Evolutionary conservation across 2,888 invertebrate genomes (phyloP).

Genomic region (Neelides folsomi): DNA sequence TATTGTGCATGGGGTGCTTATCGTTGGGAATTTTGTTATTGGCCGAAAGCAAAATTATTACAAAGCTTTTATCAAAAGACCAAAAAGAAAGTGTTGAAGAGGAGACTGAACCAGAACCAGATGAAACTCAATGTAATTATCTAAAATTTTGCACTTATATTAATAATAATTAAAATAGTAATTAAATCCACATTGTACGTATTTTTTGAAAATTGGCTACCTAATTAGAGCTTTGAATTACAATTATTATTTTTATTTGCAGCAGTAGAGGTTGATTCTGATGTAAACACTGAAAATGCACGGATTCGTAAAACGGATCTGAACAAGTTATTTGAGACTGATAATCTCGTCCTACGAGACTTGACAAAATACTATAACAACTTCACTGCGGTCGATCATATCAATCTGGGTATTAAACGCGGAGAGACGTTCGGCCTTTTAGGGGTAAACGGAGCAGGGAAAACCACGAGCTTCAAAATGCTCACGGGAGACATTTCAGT

Average conservation of each 20-base stretch:
- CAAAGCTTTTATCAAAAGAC: no score
- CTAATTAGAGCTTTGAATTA: no score
- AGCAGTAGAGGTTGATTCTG: slow-evolving; percentile 17
- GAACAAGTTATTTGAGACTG: slow-evolving; percentile 8
- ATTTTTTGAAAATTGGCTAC: no score
- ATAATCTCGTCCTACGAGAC: slow-evolving; percentile 32
- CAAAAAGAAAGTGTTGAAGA: no score
- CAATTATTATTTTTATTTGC: not conserved
- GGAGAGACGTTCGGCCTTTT: slow-evolving; percentile 68
- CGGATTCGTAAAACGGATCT: slow-evolving; percentile 19
- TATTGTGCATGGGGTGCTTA: slow-evolving; percentile 14
- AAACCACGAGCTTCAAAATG: slow-evolving; percentile 73
- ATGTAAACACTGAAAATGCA: slow-evolving; percentile 25
- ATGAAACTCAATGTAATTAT: no score
- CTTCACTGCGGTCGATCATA: slow-evolving; percentile 63
- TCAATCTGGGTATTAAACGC: slow-evolving; percentile 54
- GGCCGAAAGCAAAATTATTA: slow-evolving; percentile 19
- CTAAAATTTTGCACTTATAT: no score
- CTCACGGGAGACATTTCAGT: slow-evolving; percentile 67
- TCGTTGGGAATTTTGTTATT: slow-evolving; percentile 17
- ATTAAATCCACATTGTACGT: no score
- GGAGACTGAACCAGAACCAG: no score
- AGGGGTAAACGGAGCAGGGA: slow-evolving; percentile 62
- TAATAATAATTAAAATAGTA: no score
- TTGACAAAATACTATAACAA: slow-evolving; percentile 63